phyloP scores from a whole-genome alignment of 2,797 vertebrate genomes.

The Rhynchotus rufescens region DNA sequence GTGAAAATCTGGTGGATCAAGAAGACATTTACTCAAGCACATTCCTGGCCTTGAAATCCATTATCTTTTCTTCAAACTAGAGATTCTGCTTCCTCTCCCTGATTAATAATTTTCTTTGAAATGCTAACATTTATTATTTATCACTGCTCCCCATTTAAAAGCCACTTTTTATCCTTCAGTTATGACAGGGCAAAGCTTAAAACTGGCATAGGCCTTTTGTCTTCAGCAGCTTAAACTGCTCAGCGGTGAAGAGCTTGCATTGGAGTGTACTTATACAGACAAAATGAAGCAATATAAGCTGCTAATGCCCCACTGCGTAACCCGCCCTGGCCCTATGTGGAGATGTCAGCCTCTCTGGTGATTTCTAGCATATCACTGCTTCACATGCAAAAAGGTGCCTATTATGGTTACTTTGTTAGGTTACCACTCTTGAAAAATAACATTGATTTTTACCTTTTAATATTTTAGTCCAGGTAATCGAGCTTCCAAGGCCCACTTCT shows the following conservation, averaged over 20 bases:
- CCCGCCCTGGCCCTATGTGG: neutral
- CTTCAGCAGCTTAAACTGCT: conserved; percentile 7
- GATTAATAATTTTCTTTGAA: conserved; percentile 52
- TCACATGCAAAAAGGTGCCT: neutral
- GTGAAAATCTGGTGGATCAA: neutral
- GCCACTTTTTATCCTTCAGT: neutral
- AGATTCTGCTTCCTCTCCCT: neutral
- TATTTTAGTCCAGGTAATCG: neutral
- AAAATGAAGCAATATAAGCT: neutral
- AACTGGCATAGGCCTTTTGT: neutral
- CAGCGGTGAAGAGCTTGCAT: neutral
- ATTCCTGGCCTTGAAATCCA: neutral
- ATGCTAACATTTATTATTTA: conserved; percentile 57
- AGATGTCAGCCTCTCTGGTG: neutral
- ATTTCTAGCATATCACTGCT: neutral
- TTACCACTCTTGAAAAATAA: neutral
- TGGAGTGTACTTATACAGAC: neutral
- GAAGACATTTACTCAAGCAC: neutral
- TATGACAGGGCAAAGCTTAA: conserved; percentile 33
- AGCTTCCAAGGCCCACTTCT: neutral
- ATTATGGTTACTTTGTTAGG: neutral
- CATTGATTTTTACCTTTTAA: neutral
- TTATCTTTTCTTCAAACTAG: conserved; percentile 12
- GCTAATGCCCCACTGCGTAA: neutral
- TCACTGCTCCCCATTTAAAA: conserved; percentile 22